Evolutionary conservation across 1,140 invertebrate species (phyloP), one percentile per base, ranked within the genome.

Genomic region (Drosophila repleta): DNA sequence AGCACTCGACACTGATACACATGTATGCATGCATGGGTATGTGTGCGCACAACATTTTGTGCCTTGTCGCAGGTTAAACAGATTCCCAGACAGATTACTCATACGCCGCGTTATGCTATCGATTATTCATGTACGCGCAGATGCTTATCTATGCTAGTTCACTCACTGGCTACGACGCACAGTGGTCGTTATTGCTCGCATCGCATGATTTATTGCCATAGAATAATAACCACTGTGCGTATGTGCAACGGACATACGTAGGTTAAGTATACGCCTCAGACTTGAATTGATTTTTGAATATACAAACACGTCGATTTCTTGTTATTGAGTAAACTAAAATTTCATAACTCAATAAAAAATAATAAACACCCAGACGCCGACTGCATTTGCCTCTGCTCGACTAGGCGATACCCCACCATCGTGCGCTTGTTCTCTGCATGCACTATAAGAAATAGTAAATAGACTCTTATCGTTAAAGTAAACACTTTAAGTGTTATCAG

Each of bases 281-380:
- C 21, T 20, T 29, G 17, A 56, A 35, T n/a, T 35, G 39, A 49
- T 35, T 60, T 26, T 52, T 11, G 13, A 43, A 17, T 15, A 32
- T 45, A 56, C 15, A 1, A 1, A 11, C 7, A 18, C 15, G 41
- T 29, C 26, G 21, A 20, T 32, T 52, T 17, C 5, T 15, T 41
- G 15, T 52, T 35, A 15, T 73, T 75, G 21, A 17, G 45, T 73
- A 82, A 77, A 67, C 73, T 70, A 53, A 85, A 74, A 68, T 46
- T 20, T 39, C 55, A 77, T 87, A 81, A 85, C 74, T 81, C 64
- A 77, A 77, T 35, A 76, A 71, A 71, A 45, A 70, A 52, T 65
- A 70, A 68, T 76, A 64, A 76, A 81, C 74, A 75, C 64, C 57
- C 70, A 84, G 48, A 43, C 6, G 8, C 39, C 18, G 3, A 0